A percentile compares a stretch with the other conserved stretches of the same genome.
Evolutionary conservation across 2,113 vertebrate genomes (phyloP).

Genomic region (Megaleporinus macrocephalus): DNA sequence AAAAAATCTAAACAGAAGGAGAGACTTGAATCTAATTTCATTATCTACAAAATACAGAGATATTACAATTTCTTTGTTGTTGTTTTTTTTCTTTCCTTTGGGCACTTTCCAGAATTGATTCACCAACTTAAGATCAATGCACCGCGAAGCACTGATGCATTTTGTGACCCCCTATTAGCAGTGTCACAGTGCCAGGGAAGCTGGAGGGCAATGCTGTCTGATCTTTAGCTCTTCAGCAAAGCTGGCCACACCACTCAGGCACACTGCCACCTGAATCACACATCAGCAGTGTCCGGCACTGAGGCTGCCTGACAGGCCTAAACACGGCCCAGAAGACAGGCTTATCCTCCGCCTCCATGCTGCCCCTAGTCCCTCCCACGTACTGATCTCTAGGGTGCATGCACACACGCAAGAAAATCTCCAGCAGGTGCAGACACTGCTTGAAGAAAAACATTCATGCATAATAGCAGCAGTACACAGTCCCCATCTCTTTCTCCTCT

Average conservation of each 20-base stretch:
- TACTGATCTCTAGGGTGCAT: background rate
- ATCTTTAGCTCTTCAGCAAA: background rate
- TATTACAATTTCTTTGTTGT: no score
- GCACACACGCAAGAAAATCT: conserved; percentile 26
- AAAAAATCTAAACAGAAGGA: no score
- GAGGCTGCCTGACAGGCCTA: conserved; percentile 39
- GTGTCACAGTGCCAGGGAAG: background rate
- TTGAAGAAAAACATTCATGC: background rate
- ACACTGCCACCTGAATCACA: conserved; percentile 44
- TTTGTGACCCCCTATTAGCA: background rate
- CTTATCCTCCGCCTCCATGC: conserved; percentile 3
- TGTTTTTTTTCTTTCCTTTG: no score
- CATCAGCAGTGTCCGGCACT: conserved; percentile 19
- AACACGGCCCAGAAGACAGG: conserved; percentile 13
- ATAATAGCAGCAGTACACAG: background rate
- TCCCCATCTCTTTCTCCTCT: background rate
- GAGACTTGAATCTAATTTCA: no score
- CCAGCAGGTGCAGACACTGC: conserved; percentile 14
- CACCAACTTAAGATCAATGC: background rate
- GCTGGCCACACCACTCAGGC: conserved; percentile 15
- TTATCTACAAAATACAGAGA: no score
- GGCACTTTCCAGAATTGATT: background rate
- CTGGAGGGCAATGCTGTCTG: conserved; percentile 18
- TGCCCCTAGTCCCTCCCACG: conserved; percentile 1
- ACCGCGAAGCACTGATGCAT: background rate